A percentile compares a stretch with the other conserved stretches of the same genome.
Conservation (phyloP, 2,888 invertebrate genomes). For the Portevinia maculata region DNA sequence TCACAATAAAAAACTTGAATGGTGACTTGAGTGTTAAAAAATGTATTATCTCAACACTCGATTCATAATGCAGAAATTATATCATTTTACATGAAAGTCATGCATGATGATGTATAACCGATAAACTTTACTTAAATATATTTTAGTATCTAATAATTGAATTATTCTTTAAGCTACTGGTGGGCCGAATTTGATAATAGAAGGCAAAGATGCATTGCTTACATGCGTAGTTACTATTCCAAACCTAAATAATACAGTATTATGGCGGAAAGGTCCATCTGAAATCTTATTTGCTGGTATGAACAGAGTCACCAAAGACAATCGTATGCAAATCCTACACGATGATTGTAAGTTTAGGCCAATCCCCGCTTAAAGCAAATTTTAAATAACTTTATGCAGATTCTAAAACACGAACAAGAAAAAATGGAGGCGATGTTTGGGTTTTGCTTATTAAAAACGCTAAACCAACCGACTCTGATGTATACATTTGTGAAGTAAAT, state of each 20-base stretch:
- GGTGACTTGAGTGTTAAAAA: too few relatives aligned
- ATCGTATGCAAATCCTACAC: slow-evolving; percentile 88
- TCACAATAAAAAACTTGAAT: too few relatives aligned
- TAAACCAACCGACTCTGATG: slow-evolving; percentile 88
- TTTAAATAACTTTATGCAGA: slow-evolving; percentile 74
- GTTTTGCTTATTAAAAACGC: slow-evolving; percentile 90
- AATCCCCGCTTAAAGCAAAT: background rate
- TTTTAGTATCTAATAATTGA: background rate
- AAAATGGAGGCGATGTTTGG: slow-evolving; percentile 92
- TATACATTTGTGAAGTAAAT: slow-evolving; percentile 93
- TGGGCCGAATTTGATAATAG: slow-evolving; percentile 83
- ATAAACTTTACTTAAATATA: background rate
- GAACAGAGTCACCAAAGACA: slow-evolving; percentile 89
- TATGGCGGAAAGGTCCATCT: slow-evolving; percentile 89
- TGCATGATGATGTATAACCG: too few relatives aligned
- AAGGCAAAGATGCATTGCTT: slow-evolving; percentile 90
- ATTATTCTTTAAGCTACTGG: slow-evolving; percentile 78
- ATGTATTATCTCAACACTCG: too few relatives aligned
- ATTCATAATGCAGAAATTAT: too few relatives aligned
- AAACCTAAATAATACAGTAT: slow-evolving; percentile 86
- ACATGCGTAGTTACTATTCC: slow-evolving; percentile 90
- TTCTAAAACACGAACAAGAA: slow-evolving; percentile 80
- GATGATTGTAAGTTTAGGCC: slow-evolving; percentile 86
- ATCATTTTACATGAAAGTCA: too few relatives aligned
- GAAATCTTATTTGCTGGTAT: slow-evolving; percentile 90